These are phyloP conservation scores for Hylaea fasciaria DNA, from an alignment of 2,888 invertebrate species.

Conservation along the genomic window DNA sequence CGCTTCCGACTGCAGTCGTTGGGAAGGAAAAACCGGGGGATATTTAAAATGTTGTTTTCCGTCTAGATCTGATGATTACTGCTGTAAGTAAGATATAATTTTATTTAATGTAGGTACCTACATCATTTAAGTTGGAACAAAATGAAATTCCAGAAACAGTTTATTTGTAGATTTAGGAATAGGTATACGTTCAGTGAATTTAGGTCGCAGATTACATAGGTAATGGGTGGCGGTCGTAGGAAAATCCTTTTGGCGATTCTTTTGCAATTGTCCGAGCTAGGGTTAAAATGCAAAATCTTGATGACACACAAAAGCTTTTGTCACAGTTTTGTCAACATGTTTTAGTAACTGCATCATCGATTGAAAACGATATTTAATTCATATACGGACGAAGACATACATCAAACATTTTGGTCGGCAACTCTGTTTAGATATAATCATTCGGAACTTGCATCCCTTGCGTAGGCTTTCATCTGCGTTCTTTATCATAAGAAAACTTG, in stretches of 20 bases:
- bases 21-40: neutral
- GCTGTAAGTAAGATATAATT: conserved; percentile 14
- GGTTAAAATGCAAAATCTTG: neutral
- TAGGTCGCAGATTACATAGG: too few species aligned
- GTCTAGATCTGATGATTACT: conserved; percentile 25
- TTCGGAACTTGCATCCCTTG: conserved; percentile 25
- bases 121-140: neutral
- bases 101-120: conserved; percentile 5
- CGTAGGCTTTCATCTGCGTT: conserved; percentile 35
- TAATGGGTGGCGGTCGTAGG: too few species aligned
- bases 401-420: neutral
- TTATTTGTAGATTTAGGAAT: too few species aligned
- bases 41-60: conserved; percentile 31
- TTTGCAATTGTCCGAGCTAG: too few species aligned
- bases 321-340: neutral
- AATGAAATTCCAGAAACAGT: too few species aligned
- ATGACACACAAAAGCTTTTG: conserved; percentile 3
- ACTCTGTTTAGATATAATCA: conserved; percentile 8
- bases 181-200: too few species aligned
- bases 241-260: too few species aligned
- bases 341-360: too few species aligned
- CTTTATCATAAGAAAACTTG: conserved; percentile 33
- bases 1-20: conserved; percentile 48
- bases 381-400: neutral
- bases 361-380: too few species aligned